A percentile compares a stretch with the other conserved stretches of the same genome.
These are phyloP conservation scores for Vesta saturnalis DNA, from an alignment of 2,888 invertebrate genomes.

Conservation along the genomic window DNA sequence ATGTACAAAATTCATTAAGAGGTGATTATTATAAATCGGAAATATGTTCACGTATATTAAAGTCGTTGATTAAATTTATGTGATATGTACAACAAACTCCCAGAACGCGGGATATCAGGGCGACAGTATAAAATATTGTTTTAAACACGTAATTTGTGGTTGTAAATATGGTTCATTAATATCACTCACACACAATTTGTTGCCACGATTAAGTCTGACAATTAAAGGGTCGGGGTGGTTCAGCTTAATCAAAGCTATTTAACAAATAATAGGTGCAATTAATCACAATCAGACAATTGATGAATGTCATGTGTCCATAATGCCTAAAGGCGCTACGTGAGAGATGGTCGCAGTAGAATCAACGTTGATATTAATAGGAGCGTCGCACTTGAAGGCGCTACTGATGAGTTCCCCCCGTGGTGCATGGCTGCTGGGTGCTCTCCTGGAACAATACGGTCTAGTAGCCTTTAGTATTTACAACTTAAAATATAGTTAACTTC, in stretches of 20 bases:
- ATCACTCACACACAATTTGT: slow-evolving; percentile 41
- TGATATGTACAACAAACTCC: slow-evolving; percentile 44
- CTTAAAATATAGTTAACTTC: slow-evolving; percentile 26
- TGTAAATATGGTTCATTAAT: slow-evolving; percentile 37
- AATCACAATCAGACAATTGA: slow-evolving; percentile 42
- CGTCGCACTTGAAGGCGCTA: slow-evolving; percentile 26
- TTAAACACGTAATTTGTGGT: slow-evolving; percentile 31
- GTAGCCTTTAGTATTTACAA: slow-evolving; percentile 24
- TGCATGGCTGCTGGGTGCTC: slow-evolving; percentile 90
- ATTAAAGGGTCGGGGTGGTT: slow-evolving; percentile 25
- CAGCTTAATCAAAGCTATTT: slow-evolving; percentile 30
- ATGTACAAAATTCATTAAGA: slow-evolving; percentile 35
- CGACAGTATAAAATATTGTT: slow-evolving; percentile 32
- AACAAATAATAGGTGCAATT: slow-evolving; percentile 34
- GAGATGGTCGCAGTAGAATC: slow-evolving; percentile 41
- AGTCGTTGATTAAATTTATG: slow-evolving; percentile 37
- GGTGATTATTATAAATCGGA: slow-evolving; percentile 35
- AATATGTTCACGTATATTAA: slow-evolving; percentile 37
- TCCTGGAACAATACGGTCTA: slow-evolving; percentile 68
- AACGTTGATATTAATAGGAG: slow-evolving; percentile 33
- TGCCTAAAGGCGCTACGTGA: slow-evolving; percentile 47
- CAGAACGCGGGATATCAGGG: slow-evolving; percentile 25
- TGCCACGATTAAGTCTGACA: slow-evolving; percentile 31
- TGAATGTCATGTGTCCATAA: slow-evolving; percentile 25
- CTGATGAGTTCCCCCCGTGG: slow-evolving; percentile 67